Percentiles rank a stretch among this genome's conserved stretches.
Conservation (phyloP, 1,140 invertebrate genomes). For the Drosophila takahashii region DNA sequence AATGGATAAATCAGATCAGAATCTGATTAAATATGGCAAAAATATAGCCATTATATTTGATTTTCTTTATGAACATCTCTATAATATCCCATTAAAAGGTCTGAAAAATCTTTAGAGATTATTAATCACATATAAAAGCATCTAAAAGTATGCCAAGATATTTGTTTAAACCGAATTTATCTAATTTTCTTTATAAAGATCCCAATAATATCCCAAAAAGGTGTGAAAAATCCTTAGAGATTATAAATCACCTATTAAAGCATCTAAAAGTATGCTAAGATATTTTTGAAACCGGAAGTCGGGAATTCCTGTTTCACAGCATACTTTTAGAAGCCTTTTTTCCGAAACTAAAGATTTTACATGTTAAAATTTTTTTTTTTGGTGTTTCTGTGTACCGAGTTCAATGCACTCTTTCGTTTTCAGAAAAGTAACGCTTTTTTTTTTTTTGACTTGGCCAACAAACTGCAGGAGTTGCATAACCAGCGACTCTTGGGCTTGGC, state of each 20-base stretch:
- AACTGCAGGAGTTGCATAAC: conserved; percentile 29
- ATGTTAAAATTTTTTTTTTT: too few relatives aligned
- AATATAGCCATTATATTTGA: too few relatives aligned
- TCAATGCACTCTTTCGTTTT: conserved; percentile 1
- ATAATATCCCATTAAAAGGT: too few relatives aligned
- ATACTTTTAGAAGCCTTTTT: neutral
- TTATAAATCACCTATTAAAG: neutral
- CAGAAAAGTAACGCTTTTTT: conserved; percentile 7
- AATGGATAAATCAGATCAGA: neutral
- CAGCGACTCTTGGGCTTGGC: conserved; percentile 17
- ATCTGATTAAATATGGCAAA: neutral
- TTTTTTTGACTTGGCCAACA: conserved; percentile 10
- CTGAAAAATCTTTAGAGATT: too few relatives aligned
- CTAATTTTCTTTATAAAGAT: too few relatives aligned
- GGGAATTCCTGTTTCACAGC: neutral
- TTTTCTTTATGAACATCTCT: too few relatives aligned
- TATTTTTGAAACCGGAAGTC: neutral
- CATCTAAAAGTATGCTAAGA: neutral
- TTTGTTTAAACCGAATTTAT: too few relatives aligned
- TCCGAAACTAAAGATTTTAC: neutral
- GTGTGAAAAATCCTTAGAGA: too few relatives aligned
- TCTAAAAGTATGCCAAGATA: neutral
- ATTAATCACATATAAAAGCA: neutral
- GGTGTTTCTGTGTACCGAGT: neutral
- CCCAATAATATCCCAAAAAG: too few relatives aligned